Base-by-base conservation (phyloP, 2,113 vertebrate species). In the Chaetura pelagica region DNA sequence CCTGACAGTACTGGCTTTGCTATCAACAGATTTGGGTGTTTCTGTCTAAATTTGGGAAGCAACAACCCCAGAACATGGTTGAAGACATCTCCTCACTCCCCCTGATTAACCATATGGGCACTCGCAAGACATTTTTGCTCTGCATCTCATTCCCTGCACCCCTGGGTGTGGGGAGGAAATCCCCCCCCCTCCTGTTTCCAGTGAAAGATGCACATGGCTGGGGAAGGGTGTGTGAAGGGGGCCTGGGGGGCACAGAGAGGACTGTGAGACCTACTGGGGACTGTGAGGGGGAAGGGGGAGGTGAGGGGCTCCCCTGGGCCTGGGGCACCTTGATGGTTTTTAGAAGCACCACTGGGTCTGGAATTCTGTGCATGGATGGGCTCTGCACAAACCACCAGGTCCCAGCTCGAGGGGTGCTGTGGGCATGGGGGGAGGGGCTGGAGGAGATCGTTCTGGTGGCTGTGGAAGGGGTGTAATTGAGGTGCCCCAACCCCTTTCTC, bases 381-480 rank as follows among this genome's bases (percentile, higher is more conserved):
- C 16, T 38, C 62, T 48, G n/a, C 62, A 17, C 4, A 26, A 44
- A n/a, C 22, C 20, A 19, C 48, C 24, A 6, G 22, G 3, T 38
- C n/a, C 27, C 0, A 0, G 7, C 12, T 52, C 72, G 38, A 57
- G 12, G 49, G 46, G 8, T 69, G n/a, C 63, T 61, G 34, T 5
- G 54, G 49, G 26, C 30, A 27, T 14, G 13, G 35, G 19, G 15
- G 40, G 40, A 12, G 69, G 20, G 26, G 40, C 35, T 35, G 20
- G 46, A 96, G 89, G 95, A 97, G 91, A 97, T 96, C 44, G 22
- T 97, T 96, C 95, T 93, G 96, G 96, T 98, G 97, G 93, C 79
- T 94, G 94, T 98, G 97, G 98, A 98, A 98, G 92, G 97, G 98
- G 94, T 98, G 97, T 98, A 97, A 99, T 98, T 98, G 98, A 98